These are phyloP conservation scores for Narcine bancroftii DNA, from an alignment of 2,113 vertebrate species.

Conservation along the genomic window DNA sequence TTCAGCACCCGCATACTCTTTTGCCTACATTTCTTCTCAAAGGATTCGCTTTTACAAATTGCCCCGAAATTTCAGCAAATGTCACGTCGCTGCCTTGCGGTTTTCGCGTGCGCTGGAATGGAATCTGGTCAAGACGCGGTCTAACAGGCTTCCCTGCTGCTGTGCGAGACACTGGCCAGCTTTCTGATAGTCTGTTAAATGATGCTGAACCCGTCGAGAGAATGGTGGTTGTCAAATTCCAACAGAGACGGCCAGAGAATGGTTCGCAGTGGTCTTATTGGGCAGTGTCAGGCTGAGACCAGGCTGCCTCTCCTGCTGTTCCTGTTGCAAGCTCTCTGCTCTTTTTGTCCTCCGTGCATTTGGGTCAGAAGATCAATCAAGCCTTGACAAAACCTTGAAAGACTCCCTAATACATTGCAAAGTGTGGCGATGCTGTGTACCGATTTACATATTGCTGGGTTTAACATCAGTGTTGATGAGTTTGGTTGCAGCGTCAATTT, in stretches of 20 bases:
- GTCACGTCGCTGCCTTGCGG: slow-evolving; percentile 50
- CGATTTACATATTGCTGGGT: slow-evolving; percentile 39
- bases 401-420: slow-evolving; percentile 50
- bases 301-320: slow-evolving; percentile 54
- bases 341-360: slow-evolving; percentile 55
- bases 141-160: slow-evolving; percentile 36
- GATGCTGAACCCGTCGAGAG: slow-evolving; percentile 43
- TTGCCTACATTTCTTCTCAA: slow-evolving; percentile 45
- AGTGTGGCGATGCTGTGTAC: slow-evolving; percentile 44
- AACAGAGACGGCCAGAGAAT: neutral
- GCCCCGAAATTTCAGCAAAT: slow-evolving; percentile 42
- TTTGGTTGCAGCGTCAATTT: neutral
- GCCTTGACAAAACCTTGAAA: slow-evolving; percentile 49
- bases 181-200: slow-evolving; percentile 43
- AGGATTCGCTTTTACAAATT: slow-evolving; percentile 36
- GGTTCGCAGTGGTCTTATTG: neutral
- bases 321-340: slow-evolving; percentile 48
- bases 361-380: slow-evolving; percentile 53
- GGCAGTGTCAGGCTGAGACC: slow-evolving; percentile 37
- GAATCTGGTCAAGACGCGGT: slow-evolving; percentile 45
- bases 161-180: slow-evolving; percentile 37
- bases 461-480: slow-evolving; percentile 22
- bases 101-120: slow-evolving; percentile 66
- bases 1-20: no score
- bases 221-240: slow-evolving; percentile 42